These are phyloP conservation scores for Denticeps clupeoides DNA, from an alignment of 2,797 vertebrate species.

Conservation along the genomic window DNA sequence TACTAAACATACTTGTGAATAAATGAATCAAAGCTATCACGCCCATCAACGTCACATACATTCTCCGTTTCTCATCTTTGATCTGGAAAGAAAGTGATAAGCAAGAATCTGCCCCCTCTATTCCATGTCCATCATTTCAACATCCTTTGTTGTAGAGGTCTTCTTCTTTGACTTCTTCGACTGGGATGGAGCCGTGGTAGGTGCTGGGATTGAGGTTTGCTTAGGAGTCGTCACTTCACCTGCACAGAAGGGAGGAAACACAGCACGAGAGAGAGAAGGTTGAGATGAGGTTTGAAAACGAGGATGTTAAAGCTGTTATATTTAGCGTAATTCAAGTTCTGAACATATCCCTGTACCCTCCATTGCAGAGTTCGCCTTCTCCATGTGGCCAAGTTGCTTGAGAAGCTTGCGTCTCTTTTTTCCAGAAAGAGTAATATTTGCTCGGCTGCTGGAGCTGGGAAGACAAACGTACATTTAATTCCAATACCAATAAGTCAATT, in stretches of 20 bases:
- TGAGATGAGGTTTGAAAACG: not conserved
- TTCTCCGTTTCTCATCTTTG: not conserved
- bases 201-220: slow-evolving; percentile 14
- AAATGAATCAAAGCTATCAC: no score
- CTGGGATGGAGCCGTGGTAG: slow-evolving; percentile 18
- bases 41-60: no score
- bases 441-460: slow-evolving; percentile 61
- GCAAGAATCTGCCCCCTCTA: slow-evolving; percentile 13
- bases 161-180: slow-evolving; percentile 18
- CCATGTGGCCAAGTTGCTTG: slow-evolving; percentile 63
- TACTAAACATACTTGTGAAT: no score
- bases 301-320: not conserved
- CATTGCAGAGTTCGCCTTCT: slow-evolving; percentile 53
- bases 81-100: not conserved
- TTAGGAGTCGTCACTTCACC: slow-evolving; percentile 40
- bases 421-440: slow-evolving; percentile 76
- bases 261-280: not conserved
- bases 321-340: not conserved
- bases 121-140: slow-evolving; percentile 39
- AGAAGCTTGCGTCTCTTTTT: slow-evolving; percentile 74
- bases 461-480: not conserved
- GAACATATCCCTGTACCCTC: slow-evolving; percentile 52
- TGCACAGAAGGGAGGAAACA: slow-evolving; percentile 9
- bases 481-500: not conserved
- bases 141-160: slow-evolving; percentile 13